A percentile compares a stretch with the other conserved stretches of the same genome.
Evolutionary conservation across 2,113 vertebrate genomes (phyloP).

Genomic region (Cairina moschata): DNA sequence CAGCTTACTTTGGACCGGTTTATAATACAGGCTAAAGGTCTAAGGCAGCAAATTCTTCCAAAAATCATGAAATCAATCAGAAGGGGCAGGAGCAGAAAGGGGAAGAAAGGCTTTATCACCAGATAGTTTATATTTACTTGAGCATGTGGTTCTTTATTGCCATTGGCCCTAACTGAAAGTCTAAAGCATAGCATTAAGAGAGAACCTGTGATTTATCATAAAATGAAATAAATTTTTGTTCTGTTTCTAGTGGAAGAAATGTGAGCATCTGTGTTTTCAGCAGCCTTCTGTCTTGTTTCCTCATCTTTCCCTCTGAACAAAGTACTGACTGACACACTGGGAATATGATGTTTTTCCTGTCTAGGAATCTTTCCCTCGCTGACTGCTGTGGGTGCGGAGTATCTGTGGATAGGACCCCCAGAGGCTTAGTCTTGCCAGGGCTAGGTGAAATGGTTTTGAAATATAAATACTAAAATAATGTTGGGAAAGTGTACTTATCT

Average conservation of each 20-base stretch:
- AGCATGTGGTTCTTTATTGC: neutral
- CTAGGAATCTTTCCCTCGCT: neutral
- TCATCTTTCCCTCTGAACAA: neutral
- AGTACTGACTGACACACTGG: neutral
- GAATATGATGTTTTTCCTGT: neutral
- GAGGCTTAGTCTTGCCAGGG: neutral
- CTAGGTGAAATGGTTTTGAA: neutral
- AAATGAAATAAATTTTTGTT: neutral
- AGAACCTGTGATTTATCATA: conserved; percentile 1
- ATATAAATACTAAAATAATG: neutral
- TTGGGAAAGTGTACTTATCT: neutral
- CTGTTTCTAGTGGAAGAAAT: conserved; percentile 1
- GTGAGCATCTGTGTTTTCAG: conserved; percentile 52
- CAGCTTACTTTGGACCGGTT: neutral
- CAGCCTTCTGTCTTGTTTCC: conserved; percentile 27
- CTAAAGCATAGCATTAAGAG: neutral
- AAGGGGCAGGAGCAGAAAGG: neutral
- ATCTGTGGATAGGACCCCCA: neutral
- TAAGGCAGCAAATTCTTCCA: conserved; percentile 14
- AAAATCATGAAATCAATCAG: conserved; percentile 10
- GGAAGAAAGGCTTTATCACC: neutral
- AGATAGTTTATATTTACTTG: neutral
- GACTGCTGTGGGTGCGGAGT: neutral
- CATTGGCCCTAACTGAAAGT: neutral
- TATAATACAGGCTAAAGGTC: neutral